phyloP scores from a whole-genome alignment of 35 echinoderm and acorn worm species.

The Apostichopus japonicus region DNA sequence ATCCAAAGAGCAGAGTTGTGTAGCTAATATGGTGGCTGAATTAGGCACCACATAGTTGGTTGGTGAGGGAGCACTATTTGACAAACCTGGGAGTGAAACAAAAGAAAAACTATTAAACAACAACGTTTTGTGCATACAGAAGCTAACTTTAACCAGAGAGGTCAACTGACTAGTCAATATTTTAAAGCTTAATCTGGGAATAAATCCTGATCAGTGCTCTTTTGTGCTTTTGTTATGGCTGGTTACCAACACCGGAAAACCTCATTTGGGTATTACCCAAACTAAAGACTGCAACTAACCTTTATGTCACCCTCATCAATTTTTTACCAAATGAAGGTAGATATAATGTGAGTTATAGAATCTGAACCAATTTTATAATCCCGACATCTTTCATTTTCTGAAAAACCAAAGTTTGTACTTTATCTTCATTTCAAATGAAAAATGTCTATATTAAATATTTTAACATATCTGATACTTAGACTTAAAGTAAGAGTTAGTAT shows the following conservation, averaged over 20 bases:
- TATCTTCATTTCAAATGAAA: not conserved
- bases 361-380: not conserved
- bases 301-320: not conserved
- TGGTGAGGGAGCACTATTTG: not conserved
- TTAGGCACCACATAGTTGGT: not conserved
- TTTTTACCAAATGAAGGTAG: not conserved
- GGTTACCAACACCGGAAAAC: no score
- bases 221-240: no score
- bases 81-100: not conserved
- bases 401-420: not conserved
- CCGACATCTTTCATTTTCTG: not conserved
- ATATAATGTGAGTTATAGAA: not conserved
- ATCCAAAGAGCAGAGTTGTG: not conserved
- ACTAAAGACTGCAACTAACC: no score
- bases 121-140: no score
- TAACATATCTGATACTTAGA: no score
- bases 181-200: not conserved
- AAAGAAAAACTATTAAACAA: not conserved
- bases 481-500: no score
- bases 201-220: no score
- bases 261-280: no score
- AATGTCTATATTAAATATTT: no score
- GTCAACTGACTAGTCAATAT: not conserved
- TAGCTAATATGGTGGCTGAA: not conserved
- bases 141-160: not conserved